Evolutionary conservation across 2,797 vertebrate genomes (phyloP), one percentile per base, ranked within the genome.

Genomic region (Crypturellus tataupa): DNA sequence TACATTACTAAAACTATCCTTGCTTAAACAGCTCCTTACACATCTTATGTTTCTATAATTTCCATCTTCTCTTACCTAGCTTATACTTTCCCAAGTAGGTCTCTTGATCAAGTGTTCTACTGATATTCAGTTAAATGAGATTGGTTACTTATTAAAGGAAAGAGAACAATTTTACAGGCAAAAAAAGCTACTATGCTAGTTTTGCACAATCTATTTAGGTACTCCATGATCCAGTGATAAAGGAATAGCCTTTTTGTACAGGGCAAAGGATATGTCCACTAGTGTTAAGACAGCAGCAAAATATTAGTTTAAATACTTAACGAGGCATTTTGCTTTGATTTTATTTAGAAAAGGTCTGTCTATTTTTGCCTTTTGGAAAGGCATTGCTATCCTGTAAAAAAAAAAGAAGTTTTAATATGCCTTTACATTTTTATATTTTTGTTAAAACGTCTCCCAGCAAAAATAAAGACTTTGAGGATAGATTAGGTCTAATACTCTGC

Each of bases 91-190:
- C 40, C 89, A 84, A 72, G 70, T 5, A 27, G 12, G 10, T 78
- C 49, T 42, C 51, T 23, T 11, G 5, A 87, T 33, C 73, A 51
- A 80, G 44, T 27, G 47, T 84, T 94, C 42, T 58, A 65, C 31
- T 69, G 12, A 87, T 59, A 35, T 72, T 93, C 40, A 85, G 62
- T 81, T 35, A 94, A 89, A 51, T 64, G 85, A 60, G 10, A 92
- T 35, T 42, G 40, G 40, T 14, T 42, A 42, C 14, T 42, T 42
- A 42, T 5, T 6, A 42, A 15, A 42, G 40, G 13, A 42, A 42
- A 42, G 40, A 42, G 40, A 42, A 42, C 20, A 65, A 44, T 71
- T 79, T 64, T 69, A 23, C 16, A 79, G 29, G 59, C 62, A 75
- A 93, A 80, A 42, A 37, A 60, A 63, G 47, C 19, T 75, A 31